Conservation (phyloP, 2,113 vertebrate genomes). For the Carassius auratus region DNA sequence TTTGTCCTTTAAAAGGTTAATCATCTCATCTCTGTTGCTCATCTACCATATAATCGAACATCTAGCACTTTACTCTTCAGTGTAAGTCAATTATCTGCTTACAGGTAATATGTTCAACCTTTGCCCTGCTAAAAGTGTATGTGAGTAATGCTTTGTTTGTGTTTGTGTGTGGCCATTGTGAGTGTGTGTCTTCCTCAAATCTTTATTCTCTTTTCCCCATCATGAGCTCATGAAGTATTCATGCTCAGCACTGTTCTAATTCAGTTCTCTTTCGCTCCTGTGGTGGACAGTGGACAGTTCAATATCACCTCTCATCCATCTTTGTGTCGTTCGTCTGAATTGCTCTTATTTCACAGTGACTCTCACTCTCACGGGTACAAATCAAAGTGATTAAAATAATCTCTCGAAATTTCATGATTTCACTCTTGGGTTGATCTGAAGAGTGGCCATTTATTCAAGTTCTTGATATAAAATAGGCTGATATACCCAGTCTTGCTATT, state of each 20-base stretch:
- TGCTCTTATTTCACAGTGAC: slow-evolving; percentile 15
- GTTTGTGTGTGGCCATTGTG: slow-evolving; percentile 61
- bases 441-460: neutral
- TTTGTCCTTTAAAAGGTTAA: slow-evolving; percentile 44
- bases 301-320: slow-evolving; percentile 40
- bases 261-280: slow-evolving; percentile 27
- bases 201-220: slow-evolving; percentile 65
- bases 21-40: slow-evolving; percentile 41
- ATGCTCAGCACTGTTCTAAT: slow-evolving; percentile 61
- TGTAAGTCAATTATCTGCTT: slow-evolving; percentile 75
- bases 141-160: slow-evolving; percentile 49
- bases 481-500: neutral
- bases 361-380: neutral
- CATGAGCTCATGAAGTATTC: slow-evolving; percentile 75
- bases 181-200: slow-evolving; percentile 45
- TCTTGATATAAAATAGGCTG: neutral
- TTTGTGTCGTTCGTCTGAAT: neutral
- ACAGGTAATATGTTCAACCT: slow-evolving; percentile 71
- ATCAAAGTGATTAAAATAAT: slow-evolving; percentile 9
- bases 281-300: slow-evolving; percentile 14
- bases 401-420: neutral
- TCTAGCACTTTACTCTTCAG: slow-evolving; percentile 67
- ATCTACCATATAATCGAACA: slow-evolving; percentile 57
- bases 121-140: slow-evolving; percentile 49
- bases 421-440: neutral